These are phyloP conservation scores for Agrilus mali DNA, from an alignment of 2,888 invertebrate species.

Conservation along the genomic window DNA sequence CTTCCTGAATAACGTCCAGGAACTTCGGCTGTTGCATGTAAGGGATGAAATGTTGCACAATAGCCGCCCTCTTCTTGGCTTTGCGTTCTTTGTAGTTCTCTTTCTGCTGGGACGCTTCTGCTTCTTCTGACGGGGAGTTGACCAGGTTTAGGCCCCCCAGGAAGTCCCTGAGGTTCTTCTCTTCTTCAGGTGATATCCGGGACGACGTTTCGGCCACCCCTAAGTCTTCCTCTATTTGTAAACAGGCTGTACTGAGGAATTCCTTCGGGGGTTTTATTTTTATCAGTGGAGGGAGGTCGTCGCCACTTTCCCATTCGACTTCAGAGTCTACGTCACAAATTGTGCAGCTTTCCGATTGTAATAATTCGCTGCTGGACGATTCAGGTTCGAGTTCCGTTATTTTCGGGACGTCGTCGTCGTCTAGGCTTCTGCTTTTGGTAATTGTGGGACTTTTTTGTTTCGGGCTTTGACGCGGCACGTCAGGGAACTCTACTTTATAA, in stretches of 20 bases:
- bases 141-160: constrained; percentile 43
- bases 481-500: constrained; percentile 32
- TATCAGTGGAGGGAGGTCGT: constrained; percentile 26
- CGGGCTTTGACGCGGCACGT: constrained; percentile 1
- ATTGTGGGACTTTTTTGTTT: constrained; percentile 2
- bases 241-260: constrained; percentile 33
- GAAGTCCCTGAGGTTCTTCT: constrained; percentile 41
- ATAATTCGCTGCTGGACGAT: constrained; percentile 23
- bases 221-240: constrained; percentile 31
- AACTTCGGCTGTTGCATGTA: constrained; percentile 49
- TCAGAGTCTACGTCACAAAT: constrained; percentile 54
- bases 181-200: constrained; percentile 43
- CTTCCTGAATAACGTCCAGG: constrained; percentile 67
- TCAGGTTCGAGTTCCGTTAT: constrained; percentile 31
- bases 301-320: constrained; percentile 44
- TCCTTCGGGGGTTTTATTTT: constrained; percentile 24
- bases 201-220: constrained; percentile 14
- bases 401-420: constrained; percentile 29
- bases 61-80: constrained; percentile 39
- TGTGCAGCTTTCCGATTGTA: constrained; percentile 35
- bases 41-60: constrained; percentile 45
- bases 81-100: constrained; percentile 32
- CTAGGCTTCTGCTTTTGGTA: constrained; percentile 30
- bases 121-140: constrained; percentile 35
- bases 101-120: constrained; percentile 8